Percentiles rank a stretch among this genome's conserved stretches.
These are phyloP conservation scores for Temnothorax curvispinosus DNA, from an alignment of 1,140 invertebrate genomes.

Conservation along the genomic window DNA sequence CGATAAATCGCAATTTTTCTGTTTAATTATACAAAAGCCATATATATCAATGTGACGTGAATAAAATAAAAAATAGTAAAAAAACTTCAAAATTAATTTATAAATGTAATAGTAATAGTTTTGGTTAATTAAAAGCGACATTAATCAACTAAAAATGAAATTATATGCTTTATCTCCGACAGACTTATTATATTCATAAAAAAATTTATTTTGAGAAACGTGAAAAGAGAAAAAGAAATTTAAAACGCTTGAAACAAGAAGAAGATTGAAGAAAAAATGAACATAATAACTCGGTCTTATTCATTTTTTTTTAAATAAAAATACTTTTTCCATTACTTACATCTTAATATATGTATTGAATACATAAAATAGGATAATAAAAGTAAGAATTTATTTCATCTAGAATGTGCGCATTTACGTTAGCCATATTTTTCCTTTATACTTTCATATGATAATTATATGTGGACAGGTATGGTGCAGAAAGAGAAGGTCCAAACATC, in stretches of 20 bases:
- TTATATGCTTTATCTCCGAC: background rate
- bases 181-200: background rate
- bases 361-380: background rate
- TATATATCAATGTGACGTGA: background rate
- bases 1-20: slow-evolving; percentile 2
- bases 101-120: background rate
- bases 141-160: background rate
- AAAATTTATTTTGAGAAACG: background rate
- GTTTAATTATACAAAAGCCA: background rate
- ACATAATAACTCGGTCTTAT: background rate
- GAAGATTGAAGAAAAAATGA: background rate
- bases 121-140: background rate
- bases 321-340: background rate
- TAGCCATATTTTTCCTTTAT: slow-evolving; percentile 14
- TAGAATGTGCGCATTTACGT: background rate
- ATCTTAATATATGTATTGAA: background rate
- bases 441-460: background rate
- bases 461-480: background rate
- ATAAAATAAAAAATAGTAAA: background rate
- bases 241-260: background rate
- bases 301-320: background rate
- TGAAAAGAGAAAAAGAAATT: background rate
- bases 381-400: background rate
- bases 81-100: background rate
- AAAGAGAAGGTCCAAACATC: background rate